A percentile compares a stretch with the other conserved stretches of the same genome.
These are phyloP conservation scores for Smutsia gigantea DNA, from an alignment of 2,797 vertebrate species.

Conservation along the genomic window DNA sequence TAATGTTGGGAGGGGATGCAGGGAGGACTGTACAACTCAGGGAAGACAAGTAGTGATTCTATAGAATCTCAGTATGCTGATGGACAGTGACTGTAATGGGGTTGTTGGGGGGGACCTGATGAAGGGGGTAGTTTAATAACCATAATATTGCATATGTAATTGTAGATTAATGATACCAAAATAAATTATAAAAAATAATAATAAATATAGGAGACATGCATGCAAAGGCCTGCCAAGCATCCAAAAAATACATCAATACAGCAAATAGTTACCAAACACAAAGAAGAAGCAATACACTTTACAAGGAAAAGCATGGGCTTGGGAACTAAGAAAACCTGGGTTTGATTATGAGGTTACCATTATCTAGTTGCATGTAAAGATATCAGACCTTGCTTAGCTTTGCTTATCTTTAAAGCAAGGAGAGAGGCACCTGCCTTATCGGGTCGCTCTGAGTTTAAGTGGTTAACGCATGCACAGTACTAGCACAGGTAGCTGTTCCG, in stretches of 20 bases:
- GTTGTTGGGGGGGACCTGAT: too few relatives aligned
- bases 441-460: constrained; percentile 20
- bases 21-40: too few relatives aligned
- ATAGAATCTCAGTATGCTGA: too few relatives aligned
- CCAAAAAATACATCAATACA: constrained; percentile 10
- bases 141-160: too few relatives aligned
- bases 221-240: not conserved
- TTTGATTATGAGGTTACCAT: not conserved
- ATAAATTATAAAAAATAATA: too few relatives aligned
- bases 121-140: too few relatives aligned
- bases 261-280: constrained; percentile 38
- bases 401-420: constrained; percentile 3
- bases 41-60: too few relatives aligned
- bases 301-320: not conserved
- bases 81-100: too few relatives aligned
- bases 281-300: not conserved
- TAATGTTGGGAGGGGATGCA: too few relatives aligned
- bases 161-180: too few relatives aligned
- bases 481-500: not conserved
- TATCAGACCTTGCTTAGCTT: not conserved
- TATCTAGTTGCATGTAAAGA: not conserved
- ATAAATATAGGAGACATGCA: not conserved
- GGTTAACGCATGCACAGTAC: not conserved
- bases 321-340: not conserved
- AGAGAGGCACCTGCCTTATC: not conserved